phyloP scores from a whole-genome alignment of 2,797 vertebrate species.

The Rhyacichthys aspro region DNA sequence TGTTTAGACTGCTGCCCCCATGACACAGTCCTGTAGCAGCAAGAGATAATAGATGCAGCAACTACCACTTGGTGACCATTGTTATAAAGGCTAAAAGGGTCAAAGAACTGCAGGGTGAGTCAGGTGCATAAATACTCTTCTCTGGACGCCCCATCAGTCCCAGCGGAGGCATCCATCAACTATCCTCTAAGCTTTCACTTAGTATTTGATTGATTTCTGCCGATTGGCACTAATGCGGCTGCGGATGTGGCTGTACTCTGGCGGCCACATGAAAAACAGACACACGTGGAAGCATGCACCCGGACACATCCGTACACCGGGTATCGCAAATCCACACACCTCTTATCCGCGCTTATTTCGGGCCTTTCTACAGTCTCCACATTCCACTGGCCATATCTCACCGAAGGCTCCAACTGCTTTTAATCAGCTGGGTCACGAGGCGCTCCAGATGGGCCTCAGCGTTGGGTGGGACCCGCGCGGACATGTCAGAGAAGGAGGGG shows the following conservation, averaged over 20 bases:
- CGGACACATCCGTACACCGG: slow-evolving; percentile 16
- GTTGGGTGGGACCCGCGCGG: slow-evolving; percentile 74
- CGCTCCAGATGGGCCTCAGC: slow-evolving; percentile 80
- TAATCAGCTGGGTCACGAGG: slow-evolving; percentile 83
- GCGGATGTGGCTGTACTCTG: slow-evolving; percentile 33
- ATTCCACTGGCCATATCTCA: slow-evolving; percentile 81
- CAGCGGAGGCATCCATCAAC: slow-evolving; percentile 59
- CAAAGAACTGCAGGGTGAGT: slow-evolving; percentile 31
- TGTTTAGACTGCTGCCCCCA: no score
- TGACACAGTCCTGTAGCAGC: no score
- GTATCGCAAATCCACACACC: slow-evolving; percentile 51
- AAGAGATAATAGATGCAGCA: no score
- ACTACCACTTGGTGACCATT: slow-evolving; percentile 16
- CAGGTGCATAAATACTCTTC: slow-evolving; percentile 50
- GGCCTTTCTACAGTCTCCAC: slow-evolving; percentile 71
- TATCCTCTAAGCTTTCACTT: slow-evolving; percentile 27
- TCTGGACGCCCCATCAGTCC: slow-evolving; percentile 33
- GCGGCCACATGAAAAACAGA: slow-evolving; percentile 13
- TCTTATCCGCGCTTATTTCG: slow-evolving; percentile 56
- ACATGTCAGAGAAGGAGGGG: slow-evolving; percentile 48
- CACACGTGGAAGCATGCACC: slow-evolving; percentile 18
- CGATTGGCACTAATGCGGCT: slow-evolving; percentile 43
- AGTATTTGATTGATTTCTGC: slow-evolving; percentile 57
- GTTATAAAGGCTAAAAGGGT: slow-evolving; percentile 40
- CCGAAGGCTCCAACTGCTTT: slow-evolving; percentile 78